Evolutionary conservation across 2,797 vertebrate genomes (phyloP), one percentile per base, ranked within the genome.

Genomic region (Sebastes trivittatus): DNA sequence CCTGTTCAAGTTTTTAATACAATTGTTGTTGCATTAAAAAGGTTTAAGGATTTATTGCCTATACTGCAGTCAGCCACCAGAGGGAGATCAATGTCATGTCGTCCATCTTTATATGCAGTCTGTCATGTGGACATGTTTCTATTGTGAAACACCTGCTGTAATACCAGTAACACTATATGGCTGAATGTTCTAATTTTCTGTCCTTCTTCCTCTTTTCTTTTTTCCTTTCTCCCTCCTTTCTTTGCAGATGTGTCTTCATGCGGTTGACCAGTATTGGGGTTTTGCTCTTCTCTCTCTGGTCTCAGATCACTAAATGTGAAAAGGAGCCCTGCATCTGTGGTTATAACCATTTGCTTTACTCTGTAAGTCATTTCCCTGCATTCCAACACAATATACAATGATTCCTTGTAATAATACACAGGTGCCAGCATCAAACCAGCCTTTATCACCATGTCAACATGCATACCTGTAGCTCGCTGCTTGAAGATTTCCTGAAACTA

Each of bases 211-310:
- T 4, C n/a, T 49, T 23, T 30, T 4, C 3, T 46, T n/a, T 49
- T 13, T 13, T 18, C 14, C 16, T 27, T 13, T 29, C 30, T 42
- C 23, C 46, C 22, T 9, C 36, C 3, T 72, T 14, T 62, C 52
- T 79, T 68, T 72, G 5, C 90, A 99, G 98, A 93, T 99, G 98
- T 72, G 97, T 99, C 83, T 99, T 99, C 46, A 95, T 99, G 94
- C 94, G 97, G 2, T 83, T 99, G 96, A 97, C 98, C 91, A 99
- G 93, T 83, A 97, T 99, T 1, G 97, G 93, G 0, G 97, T 99
- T 73, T 94, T 99, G 78, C 93, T 99, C 55, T 95, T 98, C 90
- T 97, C 98, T 0, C 95, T 99, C 65, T 97, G 97, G 97, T 96
- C 95, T 90, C 97, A 96, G 80, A 98, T 99, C 88, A 97, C 96